phyloP scores from a whole-genome alignment of 2,797 vertebrate genomes.

The Lacerta bilineata region DNA sequence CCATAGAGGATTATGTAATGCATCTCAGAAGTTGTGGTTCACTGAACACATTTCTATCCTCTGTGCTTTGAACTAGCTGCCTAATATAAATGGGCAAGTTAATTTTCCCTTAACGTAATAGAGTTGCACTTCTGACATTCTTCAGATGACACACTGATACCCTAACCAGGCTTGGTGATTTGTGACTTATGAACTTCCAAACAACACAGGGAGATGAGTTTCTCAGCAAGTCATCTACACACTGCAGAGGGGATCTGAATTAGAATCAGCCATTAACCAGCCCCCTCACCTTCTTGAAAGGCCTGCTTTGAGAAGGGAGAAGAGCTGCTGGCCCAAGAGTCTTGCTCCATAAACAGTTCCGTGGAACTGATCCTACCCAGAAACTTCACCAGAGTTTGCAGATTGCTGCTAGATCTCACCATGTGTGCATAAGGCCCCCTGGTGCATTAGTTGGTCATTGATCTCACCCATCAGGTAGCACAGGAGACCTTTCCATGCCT shows the following conservation, averaged over 20 bases:
- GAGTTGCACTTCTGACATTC: background rate
- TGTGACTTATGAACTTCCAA: background rate
- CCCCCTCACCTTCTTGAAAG: background rate
- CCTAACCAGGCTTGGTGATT: background rate
- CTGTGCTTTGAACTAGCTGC: background rate
- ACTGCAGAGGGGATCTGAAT: background rate
- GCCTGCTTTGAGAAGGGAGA: background rate
- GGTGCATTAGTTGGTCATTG: background rate
- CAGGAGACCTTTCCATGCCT: background rate
- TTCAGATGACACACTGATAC: background rate
- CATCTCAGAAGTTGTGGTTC: constrained; percentile 4
- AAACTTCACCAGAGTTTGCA: background rate
- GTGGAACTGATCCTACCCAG: background rate
- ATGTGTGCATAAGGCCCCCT: background rate
- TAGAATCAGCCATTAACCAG: background rate
- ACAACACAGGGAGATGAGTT: too few relatives aligned
- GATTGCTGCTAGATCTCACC: background rate
- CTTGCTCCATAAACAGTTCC: background rate
- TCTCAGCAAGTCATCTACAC: background rate
- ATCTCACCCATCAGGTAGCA: background rate
- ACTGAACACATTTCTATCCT: constrained; percentile 42
- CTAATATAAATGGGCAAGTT: background rate
- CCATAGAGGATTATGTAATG: constrained; percentile 23
- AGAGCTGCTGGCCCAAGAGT: background rate
- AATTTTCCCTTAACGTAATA: background rate